phyloP scores from a whole-genome alignment of 1,140 invertebrate genomes.

The Penaeus vannamei region DNA sequence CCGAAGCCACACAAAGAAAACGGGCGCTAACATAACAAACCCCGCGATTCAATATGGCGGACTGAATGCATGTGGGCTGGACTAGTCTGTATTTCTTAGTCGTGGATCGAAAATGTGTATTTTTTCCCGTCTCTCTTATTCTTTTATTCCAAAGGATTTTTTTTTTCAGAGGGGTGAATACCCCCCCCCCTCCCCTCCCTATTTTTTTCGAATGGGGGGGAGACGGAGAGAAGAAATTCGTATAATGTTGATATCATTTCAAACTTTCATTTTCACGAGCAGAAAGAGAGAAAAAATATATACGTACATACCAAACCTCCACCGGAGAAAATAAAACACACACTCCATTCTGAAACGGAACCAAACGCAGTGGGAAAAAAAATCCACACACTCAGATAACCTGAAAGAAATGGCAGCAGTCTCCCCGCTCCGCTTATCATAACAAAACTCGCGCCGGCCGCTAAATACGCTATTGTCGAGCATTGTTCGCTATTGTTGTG shows the following conservation, averaged over 20 bases:
- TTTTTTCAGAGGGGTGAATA: too few species aligned
- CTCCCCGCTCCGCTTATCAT: constrained; percentile 41
- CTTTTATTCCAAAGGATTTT: too few species aligned
- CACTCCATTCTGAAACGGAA: not conserved
- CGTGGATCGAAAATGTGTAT: not conserved
- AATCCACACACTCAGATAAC: not conserved
- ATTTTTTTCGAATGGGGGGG: too few species aligned
- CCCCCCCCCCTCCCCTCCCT: too few species aligned
- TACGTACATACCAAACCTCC: too few species aligned
- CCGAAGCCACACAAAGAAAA: constrained; percentile 61
- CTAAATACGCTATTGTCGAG: constrained; percentile 61
- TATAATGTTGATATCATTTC: too few species aligned
- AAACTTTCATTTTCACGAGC: too few species aligned
- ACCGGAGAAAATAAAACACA: too few species aligned
- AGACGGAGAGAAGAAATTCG: too few species aligned
- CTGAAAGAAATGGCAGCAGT: not conserved
- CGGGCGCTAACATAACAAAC: constrained; percentile 63
- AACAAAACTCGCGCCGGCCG: constrained; percentile 53
- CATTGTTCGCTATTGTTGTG: constrained; percentile 54
- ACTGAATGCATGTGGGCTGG: constrained; percentile 56
- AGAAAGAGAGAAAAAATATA: too few species aligned
- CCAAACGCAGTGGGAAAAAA: not conserved
- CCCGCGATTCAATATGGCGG: constrained; percentile 62
- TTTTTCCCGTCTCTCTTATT: too few species aligned
- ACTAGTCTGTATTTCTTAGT: constrained; percentile 59